Evolutionary conservation across 1,140 invertebrate genomes (phyloP).

Genomic region (Drosophila rufa): DNA sequence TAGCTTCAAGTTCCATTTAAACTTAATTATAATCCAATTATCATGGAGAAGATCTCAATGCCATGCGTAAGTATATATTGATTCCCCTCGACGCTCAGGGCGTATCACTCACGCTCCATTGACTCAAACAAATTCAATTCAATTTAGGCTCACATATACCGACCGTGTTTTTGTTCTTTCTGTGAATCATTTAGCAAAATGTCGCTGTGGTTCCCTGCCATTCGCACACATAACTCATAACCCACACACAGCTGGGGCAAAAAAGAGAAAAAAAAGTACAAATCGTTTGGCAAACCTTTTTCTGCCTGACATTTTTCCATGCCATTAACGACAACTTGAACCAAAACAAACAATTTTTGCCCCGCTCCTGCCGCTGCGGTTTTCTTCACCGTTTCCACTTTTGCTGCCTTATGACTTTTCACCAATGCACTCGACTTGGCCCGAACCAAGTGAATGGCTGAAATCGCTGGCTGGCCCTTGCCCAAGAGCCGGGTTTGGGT

Average conservation of each 20-base stretch:
- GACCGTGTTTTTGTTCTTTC: constrained; percentile 31
- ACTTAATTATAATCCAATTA: constrained; percentile 13
- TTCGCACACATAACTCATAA: constrained; percentile 51
- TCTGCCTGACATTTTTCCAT: constrained; percentile 76
- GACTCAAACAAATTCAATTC: constrained; percentile 48
- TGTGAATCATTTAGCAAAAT: constrained; percentile 58
- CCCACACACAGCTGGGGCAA: constrained; percentile 22
- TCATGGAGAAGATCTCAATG: not conserved
- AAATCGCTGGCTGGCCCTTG: constrained; percentile 49
- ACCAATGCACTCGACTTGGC: constrained; percentile 76
- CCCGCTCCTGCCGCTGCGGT: constrained; percentile 20
- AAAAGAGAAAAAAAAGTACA: constrained; percentile 24
- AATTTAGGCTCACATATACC: constrained; percentile 20
- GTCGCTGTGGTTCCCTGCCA: constrained; percentile 31
- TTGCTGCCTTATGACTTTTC: constrained; percentile 75
- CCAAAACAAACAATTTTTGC: constrained; percentile 58
- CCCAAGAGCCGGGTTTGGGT: constrained; percentile 8
- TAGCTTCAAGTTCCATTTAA: not conserved
- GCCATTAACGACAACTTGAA: constrained; percentile 72
- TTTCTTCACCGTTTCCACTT: constrained; percentile 43
- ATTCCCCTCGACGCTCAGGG: not conserved
- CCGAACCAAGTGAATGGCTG: constrained; percentile 70
- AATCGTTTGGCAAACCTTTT: constrained; percentile 58
- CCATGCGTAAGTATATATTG: constrained; percentile 13
- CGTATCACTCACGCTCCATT: constrained; percentile 49